phyloP scores from a whole-genome alignment of 1,140 invertebrate species.

The Oryzaephilus surinamensis region DNA sequence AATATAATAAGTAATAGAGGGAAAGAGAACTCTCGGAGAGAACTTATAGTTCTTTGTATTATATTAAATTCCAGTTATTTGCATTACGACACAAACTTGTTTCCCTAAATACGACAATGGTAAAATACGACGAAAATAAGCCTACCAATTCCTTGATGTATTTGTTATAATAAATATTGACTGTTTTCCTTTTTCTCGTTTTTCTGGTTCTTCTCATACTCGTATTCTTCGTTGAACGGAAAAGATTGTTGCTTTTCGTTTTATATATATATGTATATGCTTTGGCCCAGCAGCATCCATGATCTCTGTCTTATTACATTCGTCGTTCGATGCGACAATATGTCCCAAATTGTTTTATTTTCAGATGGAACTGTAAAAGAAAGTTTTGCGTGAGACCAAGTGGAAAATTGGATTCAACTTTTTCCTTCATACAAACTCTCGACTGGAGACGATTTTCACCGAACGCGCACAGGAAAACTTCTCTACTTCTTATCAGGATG shows the following conservation, averaged over 20 bases:
- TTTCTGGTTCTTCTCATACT: not conserved
- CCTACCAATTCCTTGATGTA: too few relatives aligned
- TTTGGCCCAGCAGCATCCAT: not conserved
- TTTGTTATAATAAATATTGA: not conserved
- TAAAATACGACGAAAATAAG: too few relatives aligned
- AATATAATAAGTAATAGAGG: too few relatives aligned
- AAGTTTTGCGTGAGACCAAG: conserved; percentile 24
- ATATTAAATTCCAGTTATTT: too few relatives aligned
- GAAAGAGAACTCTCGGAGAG: too few relatives aligned
- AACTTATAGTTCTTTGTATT: too few relatives aligned
- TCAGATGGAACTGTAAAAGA: conserved; percentile 22
- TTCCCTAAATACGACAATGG: too few relatives aligned
- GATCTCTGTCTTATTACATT: not conserved
- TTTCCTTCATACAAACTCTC: conserved; percentile 17
- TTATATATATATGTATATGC: not conserved
- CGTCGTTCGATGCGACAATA: conserved; percentile 17
- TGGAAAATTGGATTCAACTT: conserved; percentile 30
- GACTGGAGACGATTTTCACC: conserved; percentile 13
- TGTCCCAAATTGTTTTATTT: conserved; percentile 25
- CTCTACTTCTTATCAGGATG: conserved; percentile 8
- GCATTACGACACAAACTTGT: too few relatives aligned
- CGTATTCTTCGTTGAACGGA: not conserved
- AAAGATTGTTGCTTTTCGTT: not conserved
- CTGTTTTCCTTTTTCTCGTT: not conserved
- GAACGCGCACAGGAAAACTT: conserved; percentile 11